These are phyloP conservation scores for Gymnocephalus cernua DNA, from an alignment of 2,113 vertebrate genomes.

Conservation along the genomic window DNA sequence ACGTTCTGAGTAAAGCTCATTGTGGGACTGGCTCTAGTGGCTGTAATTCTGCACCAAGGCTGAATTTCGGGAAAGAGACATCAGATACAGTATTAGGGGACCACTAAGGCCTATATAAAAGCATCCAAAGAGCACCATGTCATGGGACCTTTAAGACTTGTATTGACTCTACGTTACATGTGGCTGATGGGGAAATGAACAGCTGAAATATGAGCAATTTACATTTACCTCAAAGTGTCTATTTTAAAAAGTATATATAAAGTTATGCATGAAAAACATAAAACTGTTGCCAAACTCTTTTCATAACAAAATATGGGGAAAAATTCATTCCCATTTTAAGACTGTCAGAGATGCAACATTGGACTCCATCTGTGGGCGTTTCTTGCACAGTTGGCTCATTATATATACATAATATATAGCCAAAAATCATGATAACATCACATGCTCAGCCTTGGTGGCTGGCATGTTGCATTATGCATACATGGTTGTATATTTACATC, in stretches of 20 bases:
- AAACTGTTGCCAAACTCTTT: background rate
- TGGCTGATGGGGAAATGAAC: background rate
- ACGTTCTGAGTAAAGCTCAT: too few relatives aligned
- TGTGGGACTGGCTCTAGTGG: too few relatives aligned
- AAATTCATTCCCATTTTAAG: background rate
- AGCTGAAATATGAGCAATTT: too few relatives aligned
- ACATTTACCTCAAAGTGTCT: too few relatives aligned
- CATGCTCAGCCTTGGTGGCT: constrained; percentile 3
- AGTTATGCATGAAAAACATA: too few relatives aligned
- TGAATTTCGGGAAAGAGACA: too few relatives aligned
- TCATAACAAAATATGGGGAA: background rate
- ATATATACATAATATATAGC: background rate
- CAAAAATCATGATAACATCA: constrained; percentile 11
- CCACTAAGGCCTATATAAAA: too few relatives aligned
- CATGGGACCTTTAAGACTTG: too few relatives aligned
- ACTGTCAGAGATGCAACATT: background rate
- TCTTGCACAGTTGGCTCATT: background rate
- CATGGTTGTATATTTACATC: constrained; percentile 17
- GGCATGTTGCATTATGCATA: constrained; percentile 37
- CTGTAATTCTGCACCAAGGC: too few relatives aligned
- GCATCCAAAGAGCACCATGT: too few relatives aligned
- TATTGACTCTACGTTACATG: background rate
- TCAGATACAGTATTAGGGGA: too few relatives aligned
- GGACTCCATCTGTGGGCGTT: background rate
- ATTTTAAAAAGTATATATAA: too few relatives aligned